A percentile compares a stretch with the other conserved stretches of the same genome.
These are phyloP conservation scores for Paramormyrops kingsleyae DNA, from an alignment of 2,113 vertebrate species.

Conservation along the genomic window DNA sequence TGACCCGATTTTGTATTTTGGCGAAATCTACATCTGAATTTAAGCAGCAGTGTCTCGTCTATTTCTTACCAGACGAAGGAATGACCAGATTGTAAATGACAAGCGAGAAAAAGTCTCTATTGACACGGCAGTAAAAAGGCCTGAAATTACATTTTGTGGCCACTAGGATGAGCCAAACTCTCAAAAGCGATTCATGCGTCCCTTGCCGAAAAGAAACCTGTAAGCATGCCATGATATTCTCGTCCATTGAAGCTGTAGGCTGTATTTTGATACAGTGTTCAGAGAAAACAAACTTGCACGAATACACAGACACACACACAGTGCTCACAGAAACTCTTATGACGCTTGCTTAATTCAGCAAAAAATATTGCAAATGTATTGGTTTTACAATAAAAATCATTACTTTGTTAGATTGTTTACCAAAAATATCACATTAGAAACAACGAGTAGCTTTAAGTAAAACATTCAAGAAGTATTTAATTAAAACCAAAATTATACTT, in stretches of 20 bases:
- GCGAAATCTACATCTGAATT: neutral
- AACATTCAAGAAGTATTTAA: neutral
- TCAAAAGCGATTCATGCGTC: neutral
- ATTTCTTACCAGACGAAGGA: neutral
- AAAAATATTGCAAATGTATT: neutral
- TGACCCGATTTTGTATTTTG: neutral
- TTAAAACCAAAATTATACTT: neutral
- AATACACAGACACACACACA: neutral
- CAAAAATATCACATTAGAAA: neutral
- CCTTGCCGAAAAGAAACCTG: neutral
- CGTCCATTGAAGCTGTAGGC: neutral
- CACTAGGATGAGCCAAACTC: conserved; percentile 3
- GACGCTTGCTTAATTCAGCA: neutral
- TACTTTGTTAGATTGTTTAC: neutral
- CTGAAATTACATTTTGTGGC: neutral
- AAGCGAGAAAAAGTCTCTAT: neutral
- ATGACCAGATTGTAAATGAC: neutral
- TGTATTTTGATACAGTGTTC: neutral
- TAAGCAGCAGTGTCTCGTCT: neutral
- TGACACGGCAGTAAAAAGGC: neutral
- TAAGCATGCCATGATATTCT: neutral
- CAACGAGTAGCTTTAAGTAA: neutral
- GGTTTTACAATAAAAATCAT: neutral
- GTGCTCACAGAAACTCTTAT: neutral
- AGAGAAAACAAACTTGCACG: neutral